phyloP scores from a whole-genome alignment of 2,113 vertebrate genomes.

The Macquaria australasica region DNA sequence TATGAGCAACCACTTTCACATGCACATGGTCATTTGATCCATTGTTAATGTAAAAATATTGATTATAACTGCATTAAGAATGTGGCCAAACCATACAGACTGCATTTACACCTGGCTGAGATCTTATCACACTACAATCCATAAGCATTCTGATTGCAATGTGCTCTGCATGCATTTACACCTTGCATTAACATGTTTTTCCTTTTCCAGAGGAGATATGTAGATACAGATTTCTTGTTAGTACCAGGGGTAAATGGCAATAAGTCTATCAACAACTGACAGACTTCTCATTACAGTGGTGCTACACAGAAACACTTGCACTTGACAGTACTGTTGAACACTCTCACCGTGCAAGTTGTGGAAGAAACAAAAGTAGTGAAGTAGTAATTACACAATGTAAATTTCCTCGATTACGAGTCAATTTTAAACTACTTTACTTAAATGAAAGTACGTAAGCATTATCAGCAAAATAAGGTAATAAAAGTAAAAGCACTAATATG shows the following conservation, averaged over 20 bases:
- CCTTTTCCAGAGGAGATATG: background rate
- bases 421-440: background rate
- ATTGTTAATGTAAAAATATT: background rate
- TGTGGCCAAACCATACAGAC: background rate
- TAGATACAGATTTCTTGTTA: background rate
- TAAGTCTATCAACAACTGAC: background rate
- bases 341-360: background rate
- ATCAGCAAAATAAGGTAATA: background rate
- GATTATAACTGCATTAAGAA: background rate
- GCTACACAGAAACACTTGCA: background rate
- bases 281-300: background rate
- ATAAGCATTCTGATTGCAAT: background rate
- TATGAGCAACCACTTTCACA: background rate
- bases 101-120: background rate
- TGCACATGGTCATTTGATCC: background rate
- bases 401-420: background rate
- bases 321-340: no score
- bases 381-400: background rate
- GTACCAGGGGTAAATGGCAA: background rate
- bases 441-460: background rate
- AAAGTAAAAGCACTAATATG: background rate
- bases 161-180: background rate
- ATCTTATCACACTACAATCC: background rate
- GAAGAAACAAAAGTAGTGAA: background rate
- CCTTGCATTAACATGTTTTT: background rate